Evolutionary conservation across 2,888 invertebrate genomes (phyloP).

Genomic region (Palloptera scutellata): DNA sequence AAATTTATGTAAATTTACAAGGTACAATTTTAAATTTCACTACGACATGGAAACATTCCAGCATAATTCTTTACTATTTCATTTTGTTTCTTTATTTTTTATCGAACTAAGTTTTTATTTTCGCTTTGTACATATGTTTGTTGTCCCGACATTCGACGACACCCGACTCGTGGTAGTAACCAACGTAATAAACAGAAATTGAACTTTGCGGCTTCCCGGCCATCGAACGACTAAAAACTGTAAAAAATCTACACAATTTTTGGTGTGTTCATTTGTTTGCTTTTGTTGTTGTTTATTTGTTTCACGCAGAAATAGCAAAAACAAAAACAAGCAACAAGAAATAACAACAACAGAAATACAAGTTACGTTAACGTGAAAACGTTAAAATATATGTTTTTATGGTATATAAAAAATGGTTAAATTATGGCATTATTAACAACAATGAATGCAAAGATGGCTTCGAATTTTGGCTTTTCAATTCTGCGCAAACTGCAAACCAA

Average conservation of each 20-base stretch:
- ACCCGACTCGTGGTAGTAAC: background rate
- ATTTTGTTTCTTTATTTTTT: no score
- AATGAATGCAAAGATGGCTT: no score
- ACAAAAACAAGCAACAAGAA: slow-evolving; percentile 13
- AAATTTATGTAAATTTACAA: no score
- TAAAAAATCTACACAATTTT: slow-evolving; percentile 17
- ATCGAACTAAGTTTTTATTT: background rate
- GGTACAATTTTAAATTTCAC: no score
- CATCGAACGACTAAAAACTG: slow-evolving; percentile 57
- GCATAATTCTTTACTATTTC: no score
- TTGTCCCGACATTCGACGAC: background rate
- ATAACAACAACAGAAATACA: slow-evolving; percentile 10
- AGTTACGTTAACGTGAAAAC: background rate
- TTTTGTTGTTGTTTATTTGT: slow-evolving; percentile 23
- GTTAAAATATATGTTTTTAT: background rate
- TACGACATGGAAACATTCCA: no score
- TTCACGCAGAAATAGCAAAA: slow-evolving; percentile 34
- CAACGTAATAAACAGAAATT: background rate
- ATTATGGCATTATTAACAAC: slow-evolving; percentile 5
- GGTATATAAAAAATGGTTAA: slow-evolving; percentile 11
- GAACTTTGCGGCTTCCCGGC: slow-evolving; percentile 55
- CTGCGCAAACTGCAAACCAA: no score
- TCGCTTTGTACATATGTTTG: background rate
- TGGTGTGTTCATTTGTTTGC: background rate
- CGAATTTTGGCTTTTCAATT: no score